Base-by-base conservation (phyloP, 1,140 invertebrate genomes). In the Oryctes rhinoceros region DNA sequence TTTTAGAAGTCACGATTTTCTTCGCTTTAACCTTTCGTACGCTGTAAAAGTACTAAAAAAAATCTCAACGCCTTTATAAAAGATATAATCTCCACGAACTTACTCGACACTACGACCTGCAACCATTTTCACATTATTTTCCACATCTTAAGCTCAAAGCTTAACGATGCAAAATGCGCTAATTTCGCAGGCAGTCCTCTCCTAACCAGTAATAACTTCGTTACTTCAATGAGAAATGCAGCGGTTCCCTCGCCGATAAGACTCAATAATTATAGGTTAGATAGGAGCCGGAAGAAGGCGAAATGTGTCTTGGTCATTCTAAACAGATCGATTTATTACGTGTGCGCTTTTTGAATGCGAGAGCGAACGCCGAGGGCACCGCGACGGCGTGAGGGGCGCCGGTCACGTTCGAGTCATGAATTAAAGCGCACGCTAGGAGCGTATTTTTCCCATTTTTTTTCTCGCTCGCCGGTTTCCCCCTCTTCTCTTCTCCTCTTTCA, bases 291-390 rank as follows among this genome's bases (percentile, higher is more conserved):
- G 53, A 18, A n/a, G 15, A 18, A 24, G 65, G 24, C 18, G 65
- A 35, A 71, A 71, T 37, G 65, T 24, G 65, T 71, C 65, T 37
- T 37, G 65, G 65, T 71, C 65, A 71, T 71, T 71, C 24, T 71
- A 71, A 71, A 71, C 65, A 71, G 65, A 71, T 71, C 65, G 65
- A 71, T 71, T 71, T 71, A 71, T 71, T 71, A 71, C 65, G 65
- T 71, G 65, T 71, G 65, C 65, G 65, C 65, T 71, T 71, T 71
- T 71, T 15, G 65, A 71, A 71, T 71, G 65, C 24, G 20, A 71
- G 65, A 62, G 35, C 15, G 15, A 6, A 15, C 18, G 65, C 65
- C 24, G 13, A 35, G 4, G 24, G 20, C 24, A 0, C 4, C 24
- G 24, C 65, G 30, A 24, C 6, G 53, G 4, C 11, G 65, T n/a